These are phyloP conservation scores for Gymnothorax javanicus DNA, from an alignment of 2,797 vertebrate genomes.

Conservation along the genomic window DNA sequence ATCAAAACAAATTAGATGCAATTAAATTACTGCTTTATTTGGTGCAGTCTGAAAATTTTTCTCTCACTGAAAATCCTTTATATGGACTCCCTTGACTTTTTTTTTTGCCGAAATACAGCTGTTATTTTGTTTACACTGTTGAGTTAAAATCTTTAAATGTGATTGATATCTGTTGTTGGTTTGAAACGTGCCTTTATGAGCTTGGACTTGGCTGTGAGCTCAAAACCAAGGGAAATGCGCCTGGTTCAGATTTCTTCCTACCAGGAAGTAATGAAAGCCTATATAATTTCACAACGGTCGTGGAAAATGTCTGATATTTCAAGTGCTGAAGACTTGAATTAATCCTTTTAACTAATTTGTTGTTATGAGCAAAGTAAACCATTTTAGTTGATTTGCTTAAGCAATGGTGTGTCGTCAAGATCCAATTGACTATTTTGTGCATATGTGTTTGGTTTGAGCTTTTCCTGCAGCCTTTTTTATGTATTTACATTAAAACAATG, in stretches of 20 bases:
- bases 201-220: not conserved
- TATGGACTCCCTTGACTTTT: not conserved
- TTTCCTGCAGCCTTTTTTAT: constrained; percentile 12
- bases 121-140: not conserved
- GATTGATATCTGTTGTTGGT: not conserved
- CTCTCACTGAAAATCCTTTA: not conserved
- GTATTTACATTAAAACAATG: not conserved
- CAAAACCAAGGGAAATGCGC: not conserved
- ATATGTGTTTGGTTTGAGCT: constrained; percentile 19
- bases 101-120: not conserved
- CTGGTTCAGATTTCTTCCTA: not conserved
- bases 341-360: not conserved
- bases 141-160: too few relatives aligned
- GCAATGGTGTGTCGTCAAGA: not conserved
- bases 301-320: not conserved
- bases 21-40: not conserved
- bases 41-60: not conserved
- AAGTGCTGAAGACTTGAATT: not conserved
- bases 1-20: not conserved
- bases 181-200: not conserved
- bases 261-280: not conserved
- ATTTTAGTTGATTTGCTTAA: not conserved
- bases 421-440: not conserved
- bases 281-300: not conserved
- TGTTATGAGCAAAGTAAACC: not conserved